phyloP scores from a whole-genome alignment of 2,888 invertebrate species.

The Tiliacea aurago region DNA sequence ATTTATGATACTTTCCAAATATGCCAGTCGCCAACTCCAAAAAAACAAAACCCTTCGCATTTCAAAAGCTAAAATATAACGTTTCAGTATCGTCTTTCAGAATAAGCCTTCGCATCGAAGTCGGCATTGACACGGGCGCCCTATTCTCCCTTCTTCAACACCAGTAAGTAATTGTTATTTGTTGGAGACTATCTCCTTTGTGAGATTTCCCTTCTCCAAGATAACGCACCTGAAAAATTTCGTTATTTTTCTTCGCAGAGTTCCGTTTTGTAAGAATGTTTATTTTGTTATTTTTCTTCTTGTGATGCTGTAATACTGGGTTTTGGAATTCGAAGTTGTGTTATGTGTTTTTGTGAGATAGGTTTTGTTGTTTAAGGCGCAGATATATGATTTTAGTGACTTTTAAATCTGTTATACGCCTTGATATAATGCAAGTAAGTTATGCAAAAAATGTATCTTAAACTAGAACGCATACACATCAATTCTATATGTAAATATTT shows the following conservation, averaged over 20 bases:
- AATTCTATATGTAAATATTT: too few species aligned
- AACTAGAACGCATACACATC: too few species aligned
- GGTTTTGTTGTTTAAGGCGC: constrained; percentile 44
- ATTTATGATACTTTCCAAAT: neutral
- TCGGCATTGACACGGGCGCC: constrained; percentile 69
- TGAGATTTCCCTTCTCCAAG: constrained; percentile 68
- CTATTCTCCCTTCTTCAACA: constrained; percentile 68
- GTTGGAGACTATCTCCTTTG: constrained; percentile 70
- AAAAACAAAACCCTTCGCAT: neutral
- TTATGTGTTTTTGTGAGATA: constrained; percentile 37
- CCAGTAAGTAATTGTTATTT: constrained; percentile 75
- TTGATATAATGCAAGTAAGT: too few species aligned
- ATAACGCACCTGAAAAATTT: constrained; percentile 72
- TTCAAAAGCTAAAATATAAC: constrained; percentile 23
- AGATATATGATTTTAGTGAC: too few species aligned
- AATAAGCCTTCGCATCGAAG: constrained; percentile 45
- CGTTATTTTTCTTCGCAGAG: constrained; percentile 59
- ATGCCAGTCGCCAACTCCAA: neutral
- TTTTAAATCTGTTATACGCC: too few species aligned
- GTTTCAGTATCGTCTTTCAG: constrained; percentile 52
- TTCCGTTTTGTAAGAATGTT: constrained; percentile 51
- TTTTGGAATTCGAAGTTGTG: constrained; percentile 33
- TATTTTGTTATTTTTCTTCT: constrained; percentile 50
- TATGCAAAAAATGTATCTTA: too few species aligned
- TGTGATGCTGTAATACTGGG: constrained; percentile 26